A percentile compares a stretch with the other conserved stretches of the same genome.
Conservation (phyloP, 2,113 vertebrate genomes). For the Oxyruncus cristatus region DNA sequence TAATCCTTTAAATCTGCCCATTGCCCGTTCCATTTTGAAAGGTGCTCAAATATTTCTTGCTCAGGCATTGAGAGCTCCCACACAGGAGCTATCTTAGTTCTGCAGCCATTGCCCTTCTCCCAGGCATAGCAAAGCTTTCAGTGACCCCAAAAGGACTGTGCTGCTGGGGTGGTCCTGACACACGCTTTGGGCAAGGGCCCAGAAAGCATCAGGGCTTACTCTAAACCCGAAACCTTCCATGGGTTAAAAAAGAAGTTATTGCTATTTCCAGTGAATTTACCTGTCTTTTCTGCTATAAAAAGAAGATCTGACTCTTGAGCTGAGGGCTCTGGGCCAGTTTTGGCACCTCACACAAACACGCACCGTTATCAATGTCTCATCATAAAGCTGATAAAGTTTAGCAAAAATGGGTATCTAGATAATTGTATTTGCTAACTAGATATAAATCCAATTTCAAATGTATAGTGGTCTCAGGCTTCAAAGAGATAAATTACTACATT, state of each 20-base stretch:
- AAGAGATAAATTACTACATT: neutral
- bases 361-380: neutral
- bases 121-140: neutral
- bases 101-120: fast-evolving
- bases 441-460: neutral
- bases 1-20: neutral
- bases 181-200: neutral
- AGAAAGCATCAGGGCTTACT: neutral
- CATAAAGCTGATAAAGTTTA: neutral
- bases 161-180: neutral
- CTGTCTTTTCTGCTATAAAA: neutral
- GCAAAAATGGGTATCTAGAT: neutral
- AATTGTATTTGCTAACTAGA: neutral
- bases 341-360: neutral
- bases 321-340: neutral
- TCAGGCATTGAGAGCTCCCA: neutral
- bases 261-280: neutral
- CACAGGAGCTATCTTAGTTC: neutral
- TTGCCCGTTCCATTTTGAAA: neutral
- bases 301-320: neutral
- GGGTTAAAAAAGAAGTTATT: neutral
- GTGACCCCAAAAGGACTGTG: neutral
- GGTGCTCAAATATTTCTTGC: neutral
- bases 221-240: neutral
- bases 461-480: neutral